phyloP scores from a whole-genome alignment of 2,888 invertebrate species.

The Drosophila tripunctata region DNA sequence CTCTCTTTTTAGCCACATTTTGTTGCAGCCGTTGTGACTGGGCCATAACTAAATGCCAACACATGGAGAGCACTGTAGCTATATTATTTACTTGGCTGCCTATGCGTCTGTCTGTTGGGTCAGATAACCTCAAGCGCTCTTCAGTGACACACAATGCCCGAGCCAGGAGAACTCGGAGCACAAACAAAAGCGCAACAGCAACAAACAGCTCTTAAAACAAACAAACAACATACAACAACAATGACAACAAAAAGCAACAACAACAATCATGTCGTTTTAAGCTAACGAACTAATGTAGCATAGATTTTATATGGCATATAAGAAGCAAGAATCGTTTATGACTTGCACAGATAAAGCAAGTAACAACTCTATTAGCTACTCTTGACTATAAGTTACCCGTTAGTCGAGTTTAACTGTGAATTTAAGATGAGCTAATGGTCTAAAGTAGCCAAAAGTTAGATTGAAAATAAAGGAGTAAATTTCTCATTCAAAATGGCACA shows the following conservation, averaged over 20 bases:
- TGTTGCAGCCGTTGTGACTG: slow-evolving; percentile 21
- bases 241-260: slow-evolving; percentile 26
- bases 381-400: background rate
- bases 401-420: background rate
- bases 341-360: slow-evolving; percentile 45
- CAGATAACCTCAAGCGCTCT: slow-evolving; percentile 72
- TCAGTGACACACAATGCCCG: slow-evolving; percentile 55
- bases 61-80: slow-evolving; percentile 37
- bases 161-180: slow-evolving; percentile 35
- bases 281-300: slow-evolving; percentile 79
- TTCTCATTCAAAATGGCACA: no score
- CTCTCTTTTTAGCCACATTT: slow-evolving; percentile 39
- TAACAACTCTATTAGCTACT: background rate
- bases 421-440: no score
- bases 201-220: slow-evolving; percentile 41
- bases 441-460: no score
- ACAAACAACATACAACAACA: slow-evolving; percentile 18
- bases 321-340: slow-evolving; percentile 66
- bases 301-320: slow-evolving; percentile 72
- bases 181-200: slow-evolving; percentile 68
- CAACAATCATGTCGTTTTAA: slow-evolving; percentile 33
- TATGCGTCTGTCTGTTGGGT: slow-evolving; percentile 7
- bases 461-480: no score
- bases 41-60: slow-evolving; percentile 50
- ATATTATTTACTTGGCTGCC: slow-evolving; percentile 16